Evolutionary conservation across 2,113 vertebrate genomes (phyloP).

Genomic region (Illadopsis cleaveri): DNA sequence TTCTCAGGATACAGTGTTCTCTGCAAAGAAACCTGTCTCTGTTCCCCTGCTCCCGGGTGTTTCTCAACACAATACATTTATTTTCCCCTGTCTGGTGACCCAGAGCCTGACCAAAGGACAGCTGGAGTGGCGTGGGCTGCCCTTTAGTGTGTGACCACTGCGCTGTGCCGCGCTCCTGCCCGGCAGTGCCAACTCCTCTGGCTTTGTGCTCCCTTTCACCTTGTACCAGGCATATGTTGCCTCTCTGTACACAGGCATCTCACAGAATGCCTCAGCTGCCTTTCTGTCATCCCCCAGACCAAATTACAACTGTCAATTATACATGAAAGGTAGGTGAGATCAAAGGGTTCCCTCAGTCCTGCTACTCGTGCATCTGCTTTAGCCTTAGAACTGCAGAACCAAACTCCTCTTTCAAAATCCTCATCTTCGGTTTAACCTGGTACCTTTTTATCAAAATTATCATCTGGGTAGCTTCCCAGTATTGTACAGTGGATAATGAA

Average conservation of each 20-base stretch:
- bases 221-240: neutral
- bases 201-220: neutral
- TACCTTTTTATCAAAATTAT: neutral
- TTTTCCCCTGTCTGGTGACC: neutral
- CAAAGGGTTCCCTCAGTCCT: constrained; percentile 20
- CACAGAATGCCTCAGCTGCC: neutral
- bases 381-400: neutral
- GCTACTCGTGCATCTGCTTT: constrained; percentile 33
- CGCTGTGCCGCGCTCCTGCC: neutral
- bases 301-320: constrained; percentile 57
- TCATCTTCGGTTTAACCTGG: neutral
- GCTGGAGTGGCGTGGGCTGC: rapidly evolving
- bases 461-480: neutral
- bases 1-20: neutral
- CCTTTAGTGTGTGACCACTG: neutral
- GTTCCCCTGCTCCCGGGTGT: neutral
- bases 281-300: neutral
- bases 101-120: neutral
- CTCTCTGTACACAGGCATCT: neutral
- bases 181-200: neutral
- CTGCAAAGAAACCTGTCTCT: neutral
- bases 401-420: neutral
- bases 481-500: neutral
- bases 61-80: neutral
- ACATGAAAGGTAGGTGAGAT: constrained; percentile 49